Percentiles rank a stretch among this genome's conserved stretches.
phyloP scores from a whole-genome alignment of 1,140 invertebrate genomes.

The Drosophila persimilis region DNA sequence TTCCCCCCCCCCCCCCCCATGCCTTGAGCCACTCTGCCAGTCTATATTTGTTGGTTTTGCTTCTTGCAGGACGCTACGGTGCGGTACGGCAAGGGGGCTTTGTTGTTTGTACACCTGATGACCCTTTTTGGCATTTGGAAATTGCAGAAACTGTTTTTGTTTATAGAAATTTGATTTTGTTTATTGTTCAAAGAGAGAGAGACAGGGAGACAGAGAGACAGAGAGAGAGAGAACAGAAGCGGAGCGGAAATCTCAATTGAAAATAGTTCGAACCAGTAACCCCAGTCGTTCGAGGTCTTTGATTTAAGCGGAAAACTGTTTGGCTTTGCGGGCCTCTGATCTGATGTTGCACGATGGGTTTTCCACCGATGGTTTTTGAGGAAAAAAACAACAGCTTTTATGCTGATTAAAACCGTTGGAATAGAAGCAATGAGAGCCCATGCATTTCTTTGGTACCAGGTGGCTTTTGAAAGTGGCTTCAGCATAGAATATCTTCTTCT shows the following conservation, averaged over 20 bases:
- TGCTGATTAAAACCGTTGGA: too few species aligned
- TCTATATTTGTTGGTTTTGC: slow-evolving; percentile 29
- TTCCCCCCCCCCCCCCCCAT: not conserved
- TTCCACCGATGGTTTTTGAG: too few species aligned
- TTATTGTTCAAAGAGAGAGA: slow-evolving; percentile 53
- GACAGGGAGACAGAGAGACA: not conserved
- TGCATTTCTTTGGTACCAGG: too few species aligned
- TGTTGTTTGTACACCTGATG: slow-evolving; percentile 66
- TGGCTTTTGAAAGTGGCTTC: too few species aligned
- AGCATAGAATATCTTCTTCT: too few species aligned
- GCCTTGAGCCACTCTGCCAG: not conserved
- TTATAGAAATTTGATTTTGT: slow-evolving; percentile 77
- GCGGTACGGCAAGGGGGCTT: too few species aligned
- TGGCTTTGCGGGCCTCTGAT: too few species aligned
- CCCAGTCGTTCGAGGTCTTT: not conserved
- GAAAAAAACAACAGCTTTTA: fast-evolving
- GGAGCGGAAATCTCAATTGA: slow-evolving; percentile 24
- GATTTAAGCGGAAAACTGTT: too few species aligned
- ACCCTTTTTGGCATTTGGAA: slow-evolving; percentile 51
- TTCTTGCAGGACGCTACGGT: not conserved
- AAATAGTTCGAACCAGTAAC: slow-evolving; percentile 26
- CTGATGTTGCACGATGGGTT: too few species aligned
- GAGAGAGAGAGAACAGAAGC: not conserved
- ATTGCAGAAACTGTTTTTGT: slow-evolving; percentile 52
- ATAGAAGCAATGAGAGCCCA: too few species aligned